These are phyloP conservation scores for Champsocephalus gunnari DNA, from an alignment of 2,797 vertebrate species.

Conservation along the genomic window DNA sequence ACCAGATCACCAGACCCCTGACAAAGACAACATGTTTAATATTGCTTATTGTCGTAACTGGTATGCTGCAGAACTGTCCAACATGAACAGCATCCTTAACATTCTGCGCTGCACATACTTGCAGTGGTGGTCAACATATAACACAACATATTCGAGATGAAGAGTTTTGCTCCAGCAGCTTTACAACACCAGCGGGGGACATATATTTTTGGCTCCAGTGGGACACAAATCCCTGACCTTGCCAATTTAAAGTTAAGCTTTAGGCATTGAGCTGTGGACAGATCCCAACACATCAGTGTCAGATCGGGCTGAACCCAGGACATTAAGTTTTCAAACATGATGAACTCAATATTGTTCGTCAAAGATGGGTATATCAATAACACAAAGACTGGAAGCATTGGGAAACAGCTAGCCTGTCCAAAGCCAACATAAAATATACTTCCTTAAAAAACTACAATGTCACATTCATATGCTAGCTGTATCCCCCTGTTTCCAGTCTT, in stretches of 20 bases:
- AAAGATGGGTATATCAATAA: neutral
- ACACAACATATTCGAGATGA: slow-evolving; percentile 1
- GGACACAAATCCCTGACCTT: slow-evolving; percentile 25
- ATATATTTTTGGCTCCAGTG: slow-evolving; percentile 21
- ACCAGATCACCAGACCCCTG: neutral
- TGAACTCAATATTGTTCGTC: neutral
- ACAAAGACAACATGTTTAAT: slow-evolving; percentile 1
- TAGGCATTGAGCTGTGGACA: slow-evolving; percentile 8
- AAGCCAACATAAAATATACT: neutral
- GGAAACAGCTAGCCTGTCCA: neutral
- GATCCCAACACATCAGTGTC: neutral
- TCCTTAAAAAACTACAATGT: no score
- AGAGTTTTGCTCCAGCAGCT: neutral
- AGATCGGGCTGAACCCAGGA: slow-evolving; percentile 5
- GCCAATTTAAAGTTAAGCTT: slow-evolving; percentile 21
- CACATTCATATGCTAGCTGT: neutral
- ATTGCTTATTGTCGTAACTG: neutral
- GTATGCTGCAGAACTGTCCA: neutral
- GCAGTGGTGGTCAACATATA: neutral
- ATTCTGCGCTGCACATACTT: neutral
- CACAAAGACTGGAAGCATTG: no score
- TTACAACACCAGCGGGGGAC: neutral
- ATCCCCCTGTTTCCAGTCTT: neutral
- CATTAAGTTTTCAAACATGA: neutral
- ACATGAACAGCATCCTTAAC: neutral